Evolutionary conservation across 2,113 vertebrate genomes (phyloP), one percentile per base, ranked within the genome.

Genomic region (Phyllostomus discolor): DNA sequence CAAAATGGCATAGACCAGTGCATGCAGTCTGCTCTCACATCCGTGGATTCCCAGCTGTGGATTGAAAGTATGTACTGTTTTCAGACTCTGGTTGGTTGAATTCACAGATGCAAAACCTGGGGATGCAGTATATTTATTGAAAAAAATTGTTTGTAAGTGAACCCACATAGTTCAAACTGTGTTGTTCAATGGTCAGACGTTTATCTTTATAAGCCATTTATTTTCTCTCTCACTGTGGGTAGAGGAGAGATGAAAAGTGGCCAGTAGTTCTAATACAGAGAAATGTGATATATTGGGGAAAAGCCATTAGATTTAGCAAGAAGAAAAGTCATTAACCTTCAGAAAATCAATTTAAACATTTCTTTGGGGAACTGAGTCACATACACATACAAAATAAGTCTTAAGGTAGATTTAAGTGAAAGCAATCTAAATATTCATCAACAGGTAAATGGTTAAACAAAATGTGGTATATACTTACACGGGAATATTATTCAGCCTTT

Each of bases 311-410:
- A 87, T 90, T 90, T 87, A 16, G 6, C 20, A 88, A 94, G 83
- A 73, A 94, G 43, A 83, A 69, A 69, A 89, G 46, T 90, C n/a
- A 19, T 75, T 96, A 76, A 88, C 12, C 19, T 93, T 91, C 19
- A 95, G 17, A 52, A 86, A 83, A 72, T 73, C 52, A 86, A 2
- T 78, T 84, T 85, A 93, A 87, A 48, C 31, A 35, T 78, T 93
- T 8, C 1, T 88, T 78, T 54, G 64, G 22, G 69, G 14, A 88
- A 72, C 35, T 72, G 66, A 75, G 11, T 69, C 17, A 35, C 22
- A 31, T 54, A 38, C 11, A 43, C 8, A 78, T 24, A 43, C 35
- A 64, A 43, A 72, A 43, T 70, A 57, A 46, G n/a, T 75, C 9
- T 73, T 88, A 80, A 59, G 70, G 57, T 50, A 85, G 43, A 83